These are phyloP conservation scores for Cnemophilus loriae DNA, from an alignment of 2,113 vertebrate species.

Conservation along the genomic window DNA sequence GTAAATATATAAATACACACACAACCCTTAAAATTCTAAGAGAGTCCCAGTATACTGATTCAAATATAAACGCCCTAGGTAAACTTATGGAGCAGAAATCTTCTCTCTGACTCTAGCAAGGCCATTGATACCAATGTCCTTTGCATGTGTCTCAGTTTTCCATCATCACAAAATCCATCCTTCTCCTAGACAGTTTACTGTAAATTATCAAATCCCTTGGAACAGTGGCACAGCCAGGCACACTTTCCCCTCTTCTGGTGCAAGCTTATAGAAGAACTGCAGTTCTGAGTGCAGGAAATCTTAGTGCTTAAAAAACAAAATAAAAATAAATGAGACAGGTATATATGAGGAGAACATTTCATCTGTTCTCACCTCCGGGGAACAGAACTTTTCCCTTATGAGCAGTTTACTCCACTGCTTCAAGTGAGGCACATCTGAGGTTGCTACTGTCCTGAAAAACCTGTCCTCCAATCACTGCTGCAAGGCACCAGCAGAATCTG, in stretches of 20 bases:
- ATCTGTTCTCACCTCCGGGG: neutral
- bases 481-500: neutral
- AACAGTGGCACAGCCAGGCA: neutral
- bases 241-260: neutral
- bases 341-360: neutral
- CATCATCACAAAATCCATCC: neutral
- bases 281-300: neutral
- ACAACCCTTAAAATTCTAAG: neutral
- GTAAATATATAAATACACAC: neutral
- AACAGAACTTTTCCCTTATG: neutral
- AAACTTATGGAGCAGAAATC: neutral
- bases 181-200: neutral
- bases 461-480: neutral
- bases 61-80: neutral
- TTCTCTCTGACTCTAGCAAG: neutral
- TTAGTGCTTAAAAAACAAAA: neutral
- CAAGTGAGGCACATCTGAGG: neutral
- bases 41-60: neutral
- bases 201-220: neutral
- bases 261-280: neutral
- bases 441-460: slow-evolving; percentile 43
- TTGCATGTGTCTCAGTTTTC: neutral
- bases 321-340: neutral
- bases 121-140: neutral
- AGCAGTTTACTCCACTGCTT: neutral